Percentiles rank a stretch among this genome's conserved stretches.
Conservation (phyloP, 1,140 invertebrate genomes). For the Paracyclopina nana region DNA sequence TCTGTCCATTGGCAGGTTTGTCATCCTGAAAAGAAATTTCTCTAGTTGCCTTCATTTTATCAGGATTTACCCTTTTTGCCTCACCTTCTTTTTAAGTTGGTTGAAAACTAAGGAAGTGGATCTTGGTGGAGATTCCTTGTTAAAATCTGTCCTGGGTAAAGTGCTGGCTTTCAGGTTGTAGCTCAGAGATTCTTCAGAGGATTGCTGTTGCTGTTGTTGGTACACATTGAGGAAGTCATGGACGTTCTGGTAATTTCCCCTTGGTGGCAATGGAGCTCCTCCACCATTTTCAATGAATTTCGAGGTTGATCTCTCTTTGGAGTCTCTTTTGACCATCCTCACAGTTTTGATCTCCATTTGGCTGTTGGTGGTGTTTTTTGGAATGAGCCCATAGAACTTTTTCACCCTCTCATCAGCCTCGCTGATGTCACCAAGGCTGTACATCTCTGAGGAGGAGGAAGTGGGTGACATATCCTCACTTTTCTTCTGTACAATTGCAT, state of each 20-base stretch:
- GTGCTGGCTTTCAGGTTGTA: too few relatives aligned
- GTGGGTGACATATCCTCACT: background rate
- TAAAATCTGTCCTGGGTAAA: too few relatives aligned
- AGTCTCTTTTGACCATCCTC: slow-evolving; percentile 73
- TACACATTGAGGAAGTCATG: slow-evolving; percentile 15
- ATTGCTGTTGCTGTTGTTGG: too few relatives aligned
- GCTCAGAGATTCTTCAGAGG: too few relatives aligned
- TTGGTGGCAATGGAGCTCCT: slow-evolving; percentile 18
- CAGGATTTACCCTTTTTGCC: too few relatives aligned
- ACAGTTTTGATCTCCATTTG: slow-evolving; percentile 77
- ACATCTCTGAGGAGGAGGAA: slow-evolving; percentile 19
- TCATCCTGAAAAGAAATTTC: slow-evolving; percentile 12
- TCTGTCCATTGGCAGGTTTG: slow-evolving; percentile 19
- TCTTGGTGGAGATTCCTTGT: too few relatives aligned
- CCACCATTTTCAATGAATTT: slow-evolving; percentile 22
- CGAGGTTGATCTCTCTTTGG: slow-evolving; percentile 56
- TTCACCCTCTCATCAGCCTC: slow-evolving; percentile 39
- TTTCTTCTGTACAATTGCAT: background rate
- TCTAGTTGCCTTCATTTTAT: too few relatives aligned
- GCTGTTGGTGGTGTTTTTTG: slow-evolving; percentile 37
- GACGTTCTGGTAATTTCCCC: slow-evolving; percentile 12
- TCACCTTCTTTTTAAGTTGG: too few relatives aligned
- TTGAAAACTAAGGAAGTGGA: too few relatives aligned
- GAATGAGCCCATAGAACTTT: slow-evolving; percentile 40
- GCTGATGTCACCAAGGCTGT: slow-evolving; percentile 27